A percentile compares a stretch with the other conserved stretches of the same genome.
Evolutionary conservation across 2,888 invertebrate genomes (phyloP).

Genomic region (Cataglyphis cursor): DNA sequence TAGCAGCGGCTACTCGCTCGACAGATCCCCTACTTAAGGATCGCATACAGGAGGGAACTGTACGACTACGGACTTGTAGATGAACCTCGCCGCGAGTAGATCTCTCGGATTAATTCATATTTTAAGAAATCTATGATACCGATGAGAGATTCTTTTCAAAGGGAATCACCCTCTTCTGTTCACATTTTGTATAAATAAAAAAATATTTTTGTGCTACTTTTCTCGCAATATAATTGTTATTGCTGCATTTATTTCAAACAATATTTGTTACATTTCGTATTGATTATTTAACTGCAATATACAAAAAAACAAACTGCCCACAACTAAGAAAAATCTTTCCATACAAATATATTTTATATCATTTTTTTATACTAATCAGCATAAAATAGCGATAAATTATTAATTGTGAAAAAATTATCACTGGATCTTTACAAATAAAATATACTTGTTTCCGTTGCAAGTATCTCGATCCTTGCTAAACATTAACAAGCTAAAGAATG

Average conservation of each 20-base stretch:
- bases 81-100: conserved; percentile 9
- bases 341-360: not conserved
- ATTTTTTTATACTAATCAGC: not conserved
- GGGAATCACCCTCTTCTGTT: too few species aligned
- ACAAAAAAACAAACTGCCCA: too few species aligned
- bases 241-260: too few species aligned
- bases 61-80: conserved; percentile 6
- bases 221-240: too few species aligned
- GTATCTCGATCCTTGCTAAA: not conserved
- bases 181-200: too few species aligned
- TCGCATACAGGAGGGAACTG: conserved; percentile 31
- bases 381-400: not conserved
- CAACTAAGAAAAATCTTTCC: too few species aligned
- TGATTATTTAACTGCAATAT: too few species aligned
- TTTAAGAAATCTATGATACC: not conserved
- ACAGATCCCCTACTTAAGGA: conserved; percentile 72
- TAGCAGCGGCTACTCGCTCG: conserved; percentile 63
- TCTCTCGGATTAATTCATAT: not conserved
- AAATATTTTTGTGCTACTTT: too few species aligned
- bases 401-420: not conserved
- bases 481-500: not conserved
- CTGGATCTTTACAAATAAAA: not conserved
- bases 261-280: too few species aligned
- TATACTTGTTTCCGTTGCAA: not conserved
- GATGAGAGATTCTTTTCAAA: too few species aligned